Evolutionary conservation across 2,888 invertebrate genomes (phyloP), one percentile per base, ranked within the genome.

Genomic region (Mythimna impura): DNA sequence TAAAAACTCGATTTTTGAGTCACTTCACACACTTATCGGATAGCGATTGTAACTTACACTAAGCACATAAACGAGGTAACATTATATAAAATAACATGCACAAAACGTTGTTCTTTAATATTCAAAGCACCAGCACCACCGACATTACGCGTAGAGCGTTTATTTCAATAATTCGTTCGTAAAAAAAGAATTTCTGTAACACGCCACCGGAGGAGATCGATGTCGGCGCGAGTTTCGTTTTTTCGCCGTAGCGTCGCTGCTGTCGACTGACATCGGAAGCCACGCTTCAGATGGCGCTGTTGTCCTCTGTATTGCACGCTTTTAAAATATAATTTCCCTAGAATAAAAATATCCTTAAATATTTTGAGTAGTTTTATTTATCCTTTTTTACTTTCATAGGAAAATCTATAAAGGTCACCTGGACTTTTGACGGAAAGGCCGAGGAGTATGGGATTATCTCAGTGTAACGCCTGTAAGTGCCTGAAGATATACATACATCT

Each of bases 121-220:
- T 91, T 94, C 91, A 94, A 91, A 89, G 92, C 95, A 95, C 95
- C 94, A 94, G 93, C 95, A 95, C 95, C 92, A 93, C 92, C 91
- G 90, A 93, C 95, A 95, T 95, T 87, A 93, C 94, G 93, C 91
- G 89, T 85, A 87, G 90, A 91, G 92, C 91, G 91, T 89, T 92
- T 91, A 90, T 93, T 93, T 91, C 89, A 89, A 87, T 91, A 92
- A 89, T 94, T 94, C 93, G 93, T 92, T 93, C 93, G 93, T 91
- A 90, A 92, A 92, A 93, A 93, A 90, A 86, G 88, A 88, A 88
- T 88, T 89, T 76, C 89, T 89, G 91, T 88, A 84, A 89, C 91
- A 92, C 94, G 91, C 93, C 89, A 92, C 94, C 92, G 92, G 91
- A 91, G 91, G 89, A 93, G 92, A 96, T 96, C 96, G 95, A 96